Base-by-base conservation (phyloP, 2,113 vertebrate species). In the Bos taurus region DNA sequence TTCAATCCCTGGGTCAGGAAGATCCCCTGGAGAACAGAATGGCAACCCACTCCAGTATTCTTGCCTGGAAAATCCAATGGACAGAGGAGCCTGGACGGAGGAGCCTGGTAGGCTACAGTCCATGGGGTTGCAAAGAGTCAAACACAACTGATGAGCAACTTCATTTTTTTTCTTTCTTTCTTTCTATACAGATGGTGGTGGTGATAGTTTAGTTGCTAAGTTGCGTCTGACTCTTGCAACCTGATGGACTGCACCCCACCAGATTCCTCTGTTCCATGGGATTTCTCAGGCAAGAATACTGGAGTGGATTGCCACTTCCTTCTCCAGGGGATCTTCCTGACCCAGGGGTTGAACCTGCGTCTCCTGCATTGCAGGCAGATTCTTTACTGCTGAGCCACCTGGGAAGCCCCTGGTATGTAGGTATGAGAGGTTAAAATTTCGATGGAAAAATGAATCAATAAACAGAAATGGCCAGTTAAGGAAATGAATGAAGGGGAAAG, bases 61-160 rank as follows among this genome's bases (percentile, higher is more conserved):
- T 21, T 71, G 64, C n/a, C 64, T 71, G n/a, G 64, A 71, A 9
- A 71, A 71, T 36, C 17, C n/a, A 9, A 21, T 36, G 64, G n/a
- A n/a, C 2, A 7, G 3, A 71, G 17, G 17, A 67, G 33, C 9
- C 10, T 36, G 64, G n/a, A n/a, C 2, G 1, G 3, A 71, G 17
- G 17, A 67, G 33, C 64, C 64, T 67, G 33, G n/a, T 21, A 5
- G 64, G 64, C 64, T 36, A 21, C 9, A 36, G 64, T 21, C n/a
- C 64, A 36, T 0, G 0, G n/a, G 19, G n/a, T 71, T 2, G 1
- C 64, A 71, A 10, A 64, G 62, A 71, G 64, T 36, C 7, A 1
- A n/a, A 71, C n/a, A 71, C 5, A 1, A 40, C 67, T 71, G 19
- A 71, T 40, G 19, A 74, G 64, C 8, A 8, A 36, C 8, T 67